phyloP scores from a whole-genome alignment of 1,140 invertebrate genomes.

The Steinernema khuongi region DNA sequence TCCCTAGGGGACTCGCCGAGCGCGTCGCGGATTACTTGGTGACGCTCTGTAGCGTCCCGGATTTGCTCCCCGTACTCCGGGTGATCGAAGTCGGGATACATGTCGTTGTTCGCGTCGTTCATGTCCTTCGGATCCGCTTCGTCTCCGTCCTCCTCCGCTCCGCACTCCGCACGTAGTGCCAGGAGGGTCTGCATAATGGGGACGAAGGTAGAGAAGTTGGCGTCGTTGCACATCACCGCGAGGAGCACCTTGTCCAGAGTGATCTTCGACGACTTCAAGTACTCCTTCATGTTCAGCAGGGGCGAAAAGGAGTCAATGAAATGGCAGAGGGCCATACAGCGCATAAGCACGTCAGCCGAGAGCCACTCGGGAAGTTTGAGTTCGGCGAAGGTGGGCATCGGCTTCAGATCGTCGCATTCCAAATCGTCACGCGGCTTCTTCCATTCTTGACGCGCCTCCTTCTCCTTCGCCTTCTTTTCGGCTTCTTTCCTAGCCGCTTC shows the following conservation, averaged over 20 bases:
- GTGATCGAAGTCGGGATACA: slow-evolving; percentile 23
- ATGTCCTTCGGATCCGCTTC: slow-evolving; percentile 24
- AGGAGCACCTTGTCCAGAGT: slow-evolving; percentile 23
- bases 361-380: slow-evolving; percentile 27
- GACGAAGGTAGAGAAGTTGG: slow-evolving; percentile 21
- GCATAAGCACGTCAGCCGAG: slow-evolving; percentile 27
- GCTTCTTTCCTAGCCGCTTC: background rate
- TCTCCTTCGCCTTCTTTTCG: background rate
- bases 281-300: slow-evolving; percentile 28
- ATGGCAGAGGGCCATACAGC: slow-evolving; percentile 26
- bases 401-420: slow-evolving; percentile 35
- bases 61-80: slow-evolving; percentile 22
- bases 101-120: slow-evolving; percentile 20
- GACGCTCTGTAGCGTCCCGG: slow-evolving; percentile 21
- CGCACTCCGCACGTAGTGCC: slow-evolving; percentile 20
- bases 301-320: slow-evolving; percentile 30
- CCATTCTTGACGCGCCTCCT: slow-evolving; percentile 20
- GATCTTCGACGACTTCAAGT: slow-evolving; percentile 12
- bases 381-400: slow-evolving; percentile 23
- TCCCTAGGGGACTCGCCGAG: slow-evolving; percentile 28
- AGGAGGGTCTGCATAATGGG: slow-evolving; percentile 26
- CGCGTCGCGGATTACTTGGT: slow-evolving; percentile 19
- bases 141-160: slow-evolving; percentile 34
- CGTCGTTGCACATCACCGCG: slow-evolving; percentile 27
- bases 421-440: slow-evolving; percentile 33